A percentile compares a stretch with the other conserved stretches of the same genome.
These are phyloP conservation scores for Dicranocentrus wangi DNA, from an alignment of 2,888 invertebrate species.

Conservation along the genomic window DNA sequence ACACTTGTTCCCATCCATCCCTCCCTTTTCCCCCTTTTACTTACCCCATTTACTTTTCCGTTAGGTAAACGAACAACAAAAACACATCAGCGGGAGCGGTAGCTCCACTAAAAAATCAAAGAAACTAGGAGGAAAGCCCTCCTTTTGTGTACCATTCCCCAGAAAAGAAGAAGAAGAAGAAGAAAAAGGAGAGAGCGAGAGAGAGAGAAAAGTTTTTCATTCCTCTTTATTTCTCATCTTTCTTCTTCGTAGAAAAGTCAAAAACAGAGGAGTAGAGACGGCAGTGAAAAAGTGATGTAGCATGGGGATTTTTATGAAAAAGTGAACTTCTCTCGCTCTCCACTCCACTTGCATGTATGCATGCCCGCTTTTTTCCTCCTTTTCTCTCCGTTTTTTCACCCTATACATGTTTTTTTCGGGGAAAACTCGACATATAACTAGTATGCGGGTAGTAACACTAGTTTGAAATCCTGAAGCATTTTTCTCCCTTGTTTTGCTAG, in stretches of 20 bases:
- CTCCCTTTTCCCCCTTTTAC: too few relatives aligned
- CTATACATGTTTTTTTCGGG: too few relatives aligned
- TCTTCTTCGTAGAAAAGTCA: conserved; percentile 56
- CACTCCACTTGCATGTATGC: conserved; percentile 42
- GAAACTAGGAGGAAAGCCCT: too few relatives aligned
- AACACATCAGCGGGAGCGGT: background rate
- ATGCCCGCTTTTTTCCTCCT: conserved; percentile 38
- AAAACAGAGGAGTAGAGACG: conserved; percentile 55
- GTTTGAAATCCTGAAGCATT: conserved; percentile 55
- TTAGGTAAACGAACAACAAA: conserved; percentile 24
- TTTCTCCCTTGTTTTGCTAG: conserved; percentile 58
- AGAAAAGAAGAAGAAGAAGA: background rate
- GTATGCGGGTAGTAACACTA: conserved; percentile 30
- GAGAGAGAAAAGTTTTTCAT: conserved; percentile 46
- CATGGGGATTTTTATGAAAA: conserved; percentile 59
- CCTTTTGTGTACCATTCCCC: too few relatives aligned
- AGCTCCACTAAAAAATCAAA: conserved; percentile 25
- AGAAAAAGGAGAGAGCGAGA: conserved; percentile 2
- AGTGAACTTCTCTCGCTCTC: conserved; percentile 54
- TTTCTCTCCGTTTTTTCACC: conserved; percentile 10
- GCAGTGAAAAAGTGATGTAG: conserved; percentile 60
- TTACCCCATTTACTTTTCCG: background rate
- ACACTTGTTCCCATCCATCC: too few relatives aligned
- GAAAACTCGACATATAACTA: background rate
- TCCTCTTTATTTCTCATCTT: conserved; percentile 58